These are phyloP conservation scores for Peromyscus aztecus DNA, from an alignment of 2,797 vertebrate genomes.

Conservation along the genomic window DNA sequence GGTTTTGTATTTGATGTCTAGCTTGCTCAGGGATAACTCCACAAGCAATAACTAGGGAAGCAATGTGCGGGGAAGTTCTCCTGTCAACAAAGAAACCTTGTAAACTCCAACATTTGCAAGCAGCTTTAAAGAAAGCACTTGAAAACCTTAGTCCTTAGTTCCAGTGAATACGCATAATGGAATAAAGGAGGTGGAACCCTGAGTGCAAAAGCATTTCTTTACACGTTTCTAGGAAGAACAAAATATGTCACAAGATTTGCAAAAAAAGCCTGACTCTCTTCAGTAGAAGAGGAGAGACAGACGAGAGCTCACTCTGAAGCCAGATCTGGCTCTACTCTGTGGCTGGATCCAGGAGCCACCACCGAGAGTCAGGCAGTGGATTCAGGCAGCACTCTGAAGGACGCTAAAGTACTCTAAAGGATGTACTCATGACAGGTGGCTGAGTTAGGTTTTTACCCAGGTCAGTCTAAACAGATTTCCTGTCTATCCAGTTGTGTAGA, in stretches of 20 bases:
- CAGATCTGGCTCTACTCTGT: fast-evolving
- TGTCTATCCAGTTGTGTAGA: not conserved
- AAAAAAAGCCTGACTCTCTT: not conserved
- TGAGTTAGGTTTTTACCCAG: not conserved
- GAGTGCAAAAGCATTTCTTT: not conserved
- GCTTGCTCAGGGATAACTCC: not conserved
- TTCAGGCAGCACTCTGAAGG: not conserved
- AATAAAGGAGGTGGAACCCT: not conserved
- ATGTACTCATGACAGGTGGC: not conserved
- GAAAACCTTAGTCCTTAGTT: not conserved
- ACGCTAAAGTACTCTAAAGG: not conserved
- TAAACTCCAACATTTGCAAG: not conserved
- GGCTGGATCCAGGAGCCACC: not conserved
- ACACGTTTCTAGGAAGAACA: not conserved
- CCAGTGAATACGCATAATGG: not conserved
- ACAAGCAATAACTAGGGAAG: not conserved
- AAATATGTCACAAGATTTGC: not conserved
- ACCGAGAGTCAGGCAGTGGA: not conserved
- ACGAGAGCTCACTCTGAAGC: not conserved
- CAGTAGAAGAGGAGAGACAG: too few relatives aligned
- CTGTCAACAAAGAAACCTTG: not conserved
- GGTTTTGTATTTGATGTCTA: not conserved
- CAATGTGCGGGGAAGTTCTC: not conserved
- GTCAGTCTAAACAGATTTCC: not conserved
- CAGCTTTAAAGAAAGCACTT: not conserved